Percentiles rank a stretch among this genome's conserved stretches.
Evolutionary conservation across 2,888 invertebrate species (phyloP).

Genomic region (Alentia gelatinosa): DNA sequence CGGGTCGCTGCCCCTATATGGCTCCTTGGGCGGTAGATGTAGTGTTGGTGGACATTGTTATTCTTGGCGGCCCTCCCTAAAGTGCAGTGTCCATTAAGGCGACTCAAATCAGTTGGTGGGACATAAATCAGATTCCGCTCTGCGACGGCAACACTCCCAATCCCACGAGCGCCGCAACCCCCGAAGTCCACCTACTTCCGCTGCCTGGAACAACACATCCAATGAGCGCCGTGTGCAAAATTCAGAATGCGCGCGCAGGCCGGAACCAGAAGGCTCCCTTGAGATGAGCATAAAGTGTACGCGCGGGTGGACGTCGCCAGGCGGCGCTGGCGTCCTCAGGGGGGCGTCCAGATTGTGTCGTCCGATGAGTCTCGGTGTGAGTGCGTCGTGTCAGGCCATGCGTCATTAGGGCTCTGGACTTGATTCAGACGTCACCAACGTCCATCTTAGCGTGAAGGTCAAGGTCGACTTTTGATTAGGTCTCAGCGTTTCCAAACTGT

Average conservation of each 20-base stretch:
- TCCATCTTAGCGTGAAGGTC: background rate
- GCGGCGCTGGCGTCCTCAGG: too few relatives aligned
- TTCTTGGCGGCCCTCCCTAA: conserved; percentile 6
- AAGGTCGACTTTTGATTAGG: background rate
- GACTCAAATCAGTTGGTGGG: conserved; percentile 31
- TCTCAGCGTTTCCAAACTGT: background rate
- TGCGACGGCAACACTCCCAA: background rate
- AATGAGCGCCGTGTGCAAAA: conserved; percentile 8
- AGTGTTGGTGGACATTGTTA: conserved; percentile 31
- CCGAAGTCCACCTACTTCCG: conserved; percentile 35
- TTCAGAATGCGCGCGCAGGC: conserved; percentile 27
- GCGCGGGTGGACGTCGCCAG: too few relatives aligned
- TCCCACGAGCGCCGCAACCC: background rate
- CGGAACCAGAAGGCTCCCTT: conserved; percentile 2
- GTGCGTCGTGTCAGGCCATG: background rate
- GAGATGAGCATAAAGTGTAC: background rate
- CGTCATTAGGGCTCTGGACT: too few relatives aligned
- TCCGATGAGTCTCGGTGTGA: too few relatives aligned
- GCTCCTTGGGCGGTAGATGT: background rate
- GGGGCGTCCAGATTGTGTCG: too few relatives aligned
- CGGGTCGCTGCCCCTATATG: too few relatives aligned
- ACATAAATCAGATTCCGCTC: conserved; percentile 49
- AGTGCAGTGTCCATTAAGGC: conserved; percentile 31
- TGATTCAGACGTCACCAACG: background rate
- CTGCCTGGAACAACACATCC: background rate